Base-by-base conservation (phyloP, 2,797 vertebrate species). In the Diplodus puntazzo region DNA sequence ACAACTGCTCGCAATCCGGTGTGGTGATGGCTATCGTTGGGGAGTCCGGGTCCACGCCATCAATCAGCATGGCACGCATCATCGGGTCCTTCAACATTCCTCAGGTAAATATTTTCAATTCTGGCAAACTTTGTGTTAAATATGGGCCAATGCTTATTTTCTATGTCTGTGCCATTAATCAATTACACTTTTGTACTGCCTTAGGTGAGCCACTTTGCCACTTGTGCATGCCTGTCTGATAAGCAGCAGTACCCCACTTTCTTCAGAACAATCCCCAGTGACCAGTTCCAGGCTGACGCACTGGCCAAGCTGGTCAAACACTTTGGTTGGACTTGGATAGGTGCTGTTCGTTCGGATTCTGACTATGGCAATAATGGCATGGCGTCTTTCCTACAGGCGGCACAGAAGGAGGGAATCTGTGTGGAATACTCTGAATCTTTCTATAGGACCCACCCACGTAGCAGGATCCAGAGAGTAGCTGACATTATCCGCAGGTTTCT, bases 311-410 rank as follows among this genome's bases (percentile, higher is more conserved):
- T 95, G 59, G 89, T 95, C 6, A 93, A 92, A 62, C 85, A 90
- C 68, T 95, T 94, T 61, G 93, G 85, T n/a, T 96, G 95, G 95
- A 95, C 93, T 8, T 95, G 95, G 94, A 94, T 96, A n/a, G 95
- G 95, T 3, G 84, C 93, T 9, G 52, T 95, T 25, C 81, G 89
- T 4, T 94, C 94, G 0, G 92, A 95, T 65, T 93, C 92, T 0
- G 94, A 95, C 62, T 95, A 95, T 12, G 94, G 94, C 7, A 95
- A 94, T 81, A 93, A 91, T 43, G 94, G 89, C 42, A 71, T 71
- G 55, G 69, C 57, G 0, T 10, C 88, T 4, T 95, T 95, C 62
- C 79, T 92, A 3, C 54, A 67, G 0, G 88, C 90, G 57, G 94
- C 93, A 2, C 18, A 60, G 45, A 60, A 70, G n/a, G 57, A 60